Conservation (phyloP, 2,113 vertebrate genomes). For the Sceloporus tristichus region DNA sequence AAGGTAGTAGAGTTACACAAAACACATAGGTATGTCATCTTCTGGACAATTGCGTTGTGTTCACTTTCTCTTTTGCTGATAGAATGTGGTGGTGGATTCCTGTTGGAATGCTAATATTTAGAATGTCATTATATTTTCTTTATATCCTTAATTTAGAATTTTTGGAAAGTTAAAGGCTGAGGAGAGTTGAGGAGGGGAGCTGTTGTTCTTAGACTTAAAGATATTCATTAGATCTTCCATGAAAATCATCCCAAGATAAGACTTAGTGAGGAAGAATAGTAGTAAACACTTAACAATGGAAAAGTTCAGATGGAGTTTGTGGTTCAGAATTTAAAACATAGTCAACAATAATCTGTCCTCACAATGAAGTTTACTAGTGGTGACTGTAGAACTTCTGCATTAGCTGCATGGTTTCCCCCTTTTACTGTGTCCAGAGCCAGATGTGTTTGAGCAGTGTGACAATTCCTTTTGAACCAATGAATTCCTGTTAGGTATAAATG, state of each 20-base stretch:
- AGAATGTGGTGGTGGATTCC: not conserved
- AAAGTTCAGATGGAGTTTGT: not conserved
- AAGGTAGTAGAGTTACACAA: constrained; percentile 95
- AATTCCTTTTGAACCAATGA: not conserved
- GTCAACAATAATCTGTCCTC: not conserved
- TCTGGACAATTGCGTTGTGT: not conserved
- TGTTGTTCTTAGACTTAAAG: constrained; percentile 3
- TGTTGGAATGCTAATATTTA: not conserved
- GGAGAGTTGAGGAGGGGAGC: not conserved
- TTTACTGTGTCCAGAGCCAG: not conserved
- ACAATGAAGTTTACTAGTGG: not conserved
- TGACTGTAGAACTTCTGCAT: not conserved
- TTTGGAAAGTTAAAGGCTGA: not conserved
- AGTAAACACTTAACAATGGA: not conserved
- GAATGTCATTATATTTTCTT: not conserved
- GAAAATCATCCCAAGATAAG: not conserved
- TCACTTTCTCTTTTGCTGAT: not conserved
- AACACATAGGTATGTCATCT: constrained; percentile 87
- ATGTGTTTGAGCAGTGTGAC: not conserved
- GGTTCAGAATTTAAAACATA: not conserved
- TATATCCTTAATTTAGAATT: not conserved
- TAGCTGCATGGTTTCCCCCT: not conserved
- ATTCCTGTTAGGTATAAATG: not conserved
- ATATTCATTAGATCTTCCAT: not conserved
- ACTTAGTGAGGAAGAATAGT: not conserved